These are phyloP conservation scores for Todiramphus chloris DNA, from an alignment of 2,113 vertebrate species.

Conservation along the genomic window DNA sequence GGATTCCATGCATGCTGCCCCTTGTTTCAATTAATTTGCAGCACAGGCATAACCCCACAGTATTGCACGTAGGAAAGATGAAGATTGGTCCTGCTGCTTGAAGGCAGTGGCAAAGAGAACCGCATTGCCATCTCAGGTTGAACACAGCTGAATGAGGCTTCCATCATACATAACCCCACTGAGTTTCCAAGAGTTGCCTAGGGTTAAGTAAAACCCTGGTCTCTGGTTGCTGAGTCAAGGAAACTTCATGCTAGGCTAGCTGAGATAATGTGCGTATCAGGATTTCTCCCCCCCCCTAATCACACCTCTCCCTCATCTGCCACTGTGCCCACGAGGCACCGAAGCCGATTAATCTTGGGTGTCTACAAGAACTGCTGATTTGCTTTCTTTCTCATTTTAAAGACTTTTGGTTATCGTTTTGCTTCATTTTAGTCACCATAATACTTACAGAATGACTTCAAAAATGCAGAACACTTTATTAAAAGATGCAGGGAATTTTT, in stretches of 20 bases:
- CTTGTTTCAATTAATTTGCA: neutral
- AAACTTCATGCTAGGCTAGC: neutral
- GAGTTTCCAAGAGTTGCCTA: neutral
- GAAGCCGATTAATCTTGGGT: rapidly evolving
- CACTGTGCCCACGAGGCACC: rapidly evolving
- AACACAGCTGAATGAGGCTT: neutral
- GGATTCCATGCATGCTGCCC: neutral
- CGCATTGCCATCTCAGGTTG: rapidly evolving
- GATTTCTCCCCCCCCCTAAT: neutral
- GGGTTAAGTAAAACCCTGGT: neutral
- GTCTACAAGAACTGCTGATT: neutral
- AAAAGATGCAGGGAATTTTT: neutral
- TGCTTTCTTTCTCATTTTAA: neutral
- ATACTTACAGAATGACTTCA: neutral
- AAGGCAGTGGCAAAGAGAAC: neutral
- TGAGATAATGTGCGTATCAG: neutral
- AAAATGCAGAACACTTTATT: neutral
- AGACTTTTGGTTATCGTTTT: neutral
- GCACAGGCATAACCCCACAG: neutral
- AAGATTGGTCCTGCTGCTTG: rapidly evolving
- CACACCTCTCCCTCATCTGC: neutral
- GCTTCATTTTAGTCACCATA: neutral
- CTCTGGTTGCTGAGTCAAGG: neutral
- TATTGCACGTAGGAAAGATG: neutral
- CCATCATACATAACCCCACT: neutral